Conservation (phyloP, 2,113 vertebrate genomes). For the Malurus elegans region DNA sequence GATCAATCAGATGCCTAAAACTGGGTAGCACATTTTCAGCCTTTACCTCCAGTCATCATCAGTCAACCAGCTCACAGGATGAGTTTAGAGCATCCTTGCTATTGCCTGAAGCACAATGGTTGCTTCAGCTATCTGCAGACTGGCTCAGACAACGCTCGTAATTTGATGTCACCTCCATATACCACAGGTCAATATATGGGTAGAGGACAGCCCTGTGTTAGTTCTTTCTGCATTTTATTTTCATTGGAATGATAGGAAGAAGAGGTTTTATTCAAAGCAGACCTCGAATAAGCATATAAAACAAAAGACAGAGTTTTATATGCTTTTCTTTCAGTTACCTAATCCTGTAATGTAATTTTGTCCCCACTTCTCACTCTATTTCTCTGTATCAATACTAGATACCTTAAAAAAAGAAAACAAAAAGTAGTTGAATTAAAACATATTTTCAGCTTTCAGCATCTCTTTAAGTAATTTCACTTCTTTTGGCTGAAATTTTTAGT, state of each 20-base stretch:
- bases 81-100: not conserved
- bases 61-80: not conserved
- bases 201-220: not conserved
- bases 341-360: not conserved
- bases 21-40: not conserved
- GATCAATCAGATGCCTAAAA: not conserved
- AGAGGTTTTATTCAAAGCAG: not conserved
- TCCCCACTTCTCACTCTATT: not conserved
- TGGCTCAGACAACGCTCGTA: not conserved
- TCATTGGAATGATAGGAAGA: not conserved
- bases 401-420: not conserved
- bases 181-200: no score
- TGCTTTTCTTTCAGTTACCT: not conserved
- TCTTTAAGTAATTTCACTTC: not conserved
- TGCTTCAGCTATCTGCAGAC: not conserved
- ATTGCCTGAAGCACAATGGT: not conserved
- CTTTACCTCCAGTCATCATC: not conserved
- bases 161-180: no score
- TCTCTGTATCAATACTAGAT: not conserved
- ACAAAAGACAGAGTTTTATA: not conserved
- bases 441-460: not conserved
- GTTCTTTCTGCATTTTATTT: not conserved
- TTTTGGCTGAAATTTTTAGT: not conserved
- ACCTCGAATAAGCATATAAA: no score
- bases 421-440: not conserved